Evolutionary conservation across 53 echinoderm and acorn worm genomes (phyloP).

Genomic region (Apostichopus leukothele): DNA sequence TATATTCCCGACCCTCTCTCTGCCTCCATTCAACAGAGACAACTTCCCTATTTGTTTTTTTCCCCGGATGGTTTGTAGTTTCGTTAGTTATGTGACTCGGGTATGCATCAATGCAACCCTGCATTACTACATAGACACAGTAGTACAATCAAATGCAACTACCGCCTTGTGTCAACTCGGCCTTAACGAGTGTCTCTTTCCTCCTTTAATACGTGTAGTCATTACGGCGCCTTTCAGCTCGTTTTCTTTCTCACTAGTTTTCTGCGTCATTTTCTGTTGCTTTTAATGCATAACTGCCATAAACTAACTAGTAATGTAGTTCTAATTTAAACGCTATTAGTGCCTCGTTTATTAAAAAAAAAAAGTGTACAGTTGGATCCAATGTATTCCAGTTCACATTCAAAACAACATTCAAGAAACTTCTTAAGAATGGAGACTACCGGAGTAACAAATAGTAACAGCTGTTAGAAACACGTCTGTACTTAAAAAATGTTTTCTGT

Average conservation of each 20-base stretch:
- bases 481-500: not conserved
- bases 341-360: slow-evolving; percentile 26
- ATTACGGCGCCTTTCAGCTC: slow-evolving; percentile 41
- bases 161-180: not conserved
- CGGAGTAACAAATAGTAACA: not conserved
- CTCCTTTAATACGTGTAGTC: slow-evolving; percentile 43
- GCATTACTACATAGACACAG: not conserved
- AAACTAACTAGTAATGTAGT: slow-evolving; percentile 47
- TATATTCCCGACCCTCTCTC: too few species aligned
- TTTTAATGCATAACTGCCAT: slow-evolving; percentile 45
- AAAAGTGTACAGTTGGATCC: not conserved
- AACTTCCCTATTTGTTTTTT: too few species aligned
- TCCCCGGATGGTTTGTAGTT: too few species aligned
- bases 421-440: not conserved
- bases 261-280: slow-evolving; percentile 48
- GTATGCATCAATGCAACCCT: not conserved
- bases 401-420: not conserved
- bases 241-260: slow-evolving; percentile 44
- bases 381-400: not conserved
- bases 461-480: not conserved
- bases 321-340: slow-evolving; percentile 52
- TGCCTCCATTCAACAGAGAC: too few species aligned
- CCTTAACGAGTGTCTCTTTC: slow-evolving; percentile 4
- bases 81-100: not conserved
- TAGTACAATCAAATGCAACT: not conserved